Conservation (phyloP, 2,113 vertebrate species). For the Elephantulus edwardii region DNA sequence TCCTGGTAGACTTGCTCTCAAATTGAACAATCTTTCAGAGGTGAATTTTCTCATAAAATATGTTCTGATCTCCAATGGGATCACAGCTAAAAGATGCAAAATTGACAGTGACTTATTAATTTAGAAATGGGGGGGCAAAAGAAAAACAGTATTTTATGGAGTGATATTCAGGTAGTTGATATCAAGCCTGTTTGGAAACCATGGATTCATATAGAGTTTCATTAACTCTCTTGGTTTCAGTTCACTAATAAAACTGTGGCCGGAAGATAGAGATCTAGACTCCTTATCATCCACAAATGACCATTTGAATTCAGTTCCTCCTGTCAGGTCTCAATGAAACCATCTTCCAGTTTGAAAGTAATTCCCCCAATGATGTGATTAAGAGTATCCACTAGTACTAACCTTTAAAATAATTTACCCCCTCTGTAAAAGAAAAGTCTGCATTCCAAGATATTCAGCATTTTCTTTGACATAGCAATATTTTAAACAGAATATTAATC, state of each 20-base stretch:
- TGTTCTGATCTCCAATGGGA: background rate
- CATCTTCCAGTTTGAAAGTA: background rate
- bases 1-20: background rate
- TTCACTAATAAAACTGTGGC: background rate
- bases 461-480: slow-evolving; percentile 38
- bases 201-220: background rate
- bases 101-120: slow-evolving; percentile 14
- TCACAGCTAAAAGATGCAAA: background rate
- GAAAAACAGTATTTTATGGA: background rate
- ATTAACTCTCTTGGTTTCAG: background rate
- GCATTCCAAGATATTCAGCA: slow-evolving; percentile 16
- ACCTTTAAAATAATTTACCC: slow-evolving; percentile 46
- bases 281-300: background rate
- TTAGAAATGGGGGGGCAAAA: background rate
- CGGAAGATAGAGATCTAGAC: slow-evolving; percentile 8
- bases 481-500: background rate
- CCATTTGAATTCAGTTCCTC: background rate
- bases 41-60: background rate
- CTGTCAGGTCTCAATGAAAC: background rate
- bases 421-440: slow-evolving; percentile 13
- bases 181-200: background rate
- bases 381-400: background rate
- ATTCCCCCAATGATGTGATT: background rate
- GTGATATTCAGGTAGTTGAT: background rate
- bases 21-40: background rate